A percentile compares a stretch with the other conserved stretches of the same genome.
Evolutionary conservation across 2,888 invertebrate genomes (phyloP).

Genomic region (Trissoscelio sp.): DNA sequence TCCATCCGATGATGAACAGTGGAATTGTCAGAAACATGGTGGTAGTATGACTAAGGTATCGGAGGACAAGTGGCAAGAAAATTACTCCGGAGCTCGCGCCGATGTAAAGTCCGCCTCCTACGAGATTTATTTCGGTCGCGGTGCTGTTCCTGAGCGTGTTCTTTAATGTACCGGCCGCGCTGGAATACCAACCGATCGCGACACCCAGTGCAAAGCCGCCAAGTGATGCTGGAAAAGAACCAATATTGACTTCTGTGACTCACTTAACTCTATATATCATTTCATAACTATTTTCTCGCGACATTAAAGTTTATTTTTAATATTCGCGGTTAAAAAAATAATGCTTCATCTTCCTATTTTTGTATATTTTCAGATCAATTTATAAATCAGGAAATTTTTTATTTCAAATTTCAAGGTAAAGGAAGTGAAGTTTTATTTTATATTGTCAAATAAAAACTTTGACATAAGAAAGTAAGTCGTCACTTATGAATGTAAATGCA

Average conservation of each 20-base stretch:
- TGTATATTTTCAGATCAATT: neutral
- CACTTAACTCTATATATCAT: slow-evolving; percentile 16
- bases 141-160: slow-evolving; percentile 72
- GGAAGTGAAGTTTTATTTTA: too few species aligned
- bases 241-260: slow-evolving; percentile 12
- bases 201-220: slow-evolving; percentile 78
- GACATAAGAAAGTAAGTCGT: too few species aligned
- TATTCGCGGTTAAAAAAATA: slow-evolving; percentile 12
- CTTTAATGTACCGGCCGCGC: slow-evolving; percentile 72
- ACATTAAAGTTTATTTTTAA: slow-evolving; percentile 38
- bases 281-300: slow-evolving; percentile 30
- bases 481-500: too few species aligned
- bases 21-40: slow-evolving; percentile 73
- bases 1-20: slow-evolving; percentile 74
- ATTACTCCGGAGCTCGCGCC: slow-evolving; percentile 75
- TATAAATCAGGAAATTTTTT: too few species aligned
- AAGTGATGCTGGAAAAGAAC: slow-evolving; percentile 76
- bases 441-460: too few species aligned
- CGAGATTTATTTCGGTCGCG: slow-evolving; percentile 73
- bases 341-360: neutral
- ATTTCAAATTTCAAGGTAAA: too few species aligned
- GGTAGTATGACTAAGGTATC: slow-evolving; percentile 69
- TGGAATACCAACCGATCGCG: slow-evolving; percentile 80
- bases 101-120: slow-evolving; percentile 74
- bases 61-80: slow-evolving; percentile 72